phyloP scores from a whole-genome alignment of 2,888 invertebrate species.

The Idaea dimidiata region DNA sequence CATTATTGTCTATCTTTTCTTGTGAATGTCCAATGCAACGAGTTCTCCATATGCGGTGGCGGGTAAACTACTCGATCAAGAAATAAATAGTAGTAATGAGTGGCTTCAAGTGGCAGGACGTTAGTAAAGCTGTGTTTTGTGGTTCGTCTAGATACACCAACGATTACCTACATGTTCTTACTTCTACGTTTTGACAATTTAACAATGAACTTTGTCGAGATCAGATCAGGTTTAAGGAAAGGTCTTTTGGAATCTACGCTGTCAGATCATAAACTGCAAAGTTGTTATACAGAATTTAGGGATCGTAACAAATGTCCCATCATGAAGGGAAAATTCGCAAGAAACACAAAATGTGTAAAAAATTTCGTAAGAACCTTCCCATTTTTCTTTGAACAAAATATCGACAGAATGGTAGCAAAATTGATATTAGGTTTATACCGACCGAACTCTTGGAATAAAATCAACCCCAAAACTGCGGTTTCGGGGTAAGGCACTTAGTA shows the following conservation, averaged over 20 bases:
- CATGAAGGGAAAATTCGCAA: not conserved
- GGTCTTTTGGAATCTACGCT: not conserved
- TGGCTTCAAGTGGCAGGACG: too few species aligned
- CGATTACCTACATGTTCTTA: too few species aligned
- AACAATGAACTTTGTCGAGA: too few species aligned
- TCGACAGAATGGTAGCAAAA: not conserved
- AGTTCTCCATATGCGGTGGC: too few species aligned
- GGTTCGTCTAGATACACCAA: too few species aligned
- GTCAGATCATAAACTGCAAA: not conserved
- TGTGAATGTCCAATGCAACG: too few species aligned
- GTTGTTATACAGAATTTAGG: not conserved
- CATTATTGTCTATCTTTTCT: too few species aligned
- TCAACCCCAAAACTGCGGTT: not conserved
- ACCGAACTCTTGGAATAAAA: not conserved
- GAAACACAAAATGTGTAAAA: not conserved
- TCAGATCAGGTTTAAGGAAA: too few species aligned
- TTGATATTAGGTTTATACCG: not conserved
- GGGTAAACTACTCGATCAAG: too few species aligned
- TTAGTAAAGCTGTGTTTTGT: too few species aligned
- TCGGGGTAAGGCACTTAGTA: not conserved
- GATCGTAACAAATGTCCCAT: not conserved
- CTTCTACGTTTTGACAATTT: too few species aligned
- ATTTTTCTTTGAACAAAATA: not conserved
- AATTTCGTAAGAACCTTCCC: not conserved
- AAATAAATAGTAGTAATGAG: too few species aligned